phyloP scores from a whole-genome alignment of 2,113 vertebrate species.

The Edolisoma coerulescens region DNA sequence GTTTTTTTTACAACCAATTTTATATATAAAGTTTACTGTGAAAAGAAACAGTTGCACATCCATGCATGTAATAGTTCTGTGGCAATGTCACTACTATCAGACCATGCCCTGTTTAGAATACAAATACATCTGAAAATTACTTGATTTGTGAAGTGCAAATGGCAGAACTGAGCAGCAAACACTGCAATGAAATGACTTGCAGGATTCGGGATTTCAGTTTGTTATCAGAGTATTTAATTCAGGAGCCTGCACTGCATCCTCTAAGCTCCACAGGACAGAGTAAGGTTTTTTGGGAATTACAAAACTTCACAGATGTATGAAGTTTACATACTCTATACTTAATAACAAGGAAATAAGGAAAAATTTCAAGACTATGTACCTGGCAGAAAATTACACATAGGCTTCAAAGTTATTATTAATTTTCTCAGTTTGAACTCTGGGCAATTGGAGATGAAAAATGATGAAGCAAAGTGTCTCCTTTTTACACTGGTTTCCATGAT shows the following conservation, averaged over 20 bases:
- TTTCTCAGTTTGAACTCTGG: background rate
- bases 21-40: background rate
- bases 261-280: background rate
- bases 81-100: background rate
- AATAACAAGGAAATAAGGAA: background rate
- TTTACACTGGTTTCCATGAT: background rate
- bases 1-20: background rate
- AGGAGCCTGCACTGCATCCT: background rate
- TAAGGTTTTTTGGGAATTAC: background rate
- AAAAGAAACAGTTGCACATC: background rate
- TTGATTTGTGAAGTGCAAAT: background rate
- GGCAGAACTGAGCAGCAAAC: background rate
- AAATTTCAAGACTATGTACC: background rate
- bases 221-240: background rate
- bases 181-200: background rate
- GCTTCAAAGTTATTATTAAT: background rate
- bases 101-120: background rate
- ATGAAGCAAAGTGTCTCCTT: background rate
- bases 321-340: rapidly evolving
- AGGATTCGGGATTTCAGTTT: background rate
- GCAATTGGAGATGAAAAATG: background rate
- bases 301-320: background rate
- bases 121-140: background rate
- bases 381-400: background rate
- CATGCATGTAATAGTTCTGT: background rate